Evolutionary conservation across 35 echinoderm and acorn worm genomes (phyloP), one percentile per base, ranked within the genome.

Genomic region (Strongylocentrotus purpuratus): DNA sequence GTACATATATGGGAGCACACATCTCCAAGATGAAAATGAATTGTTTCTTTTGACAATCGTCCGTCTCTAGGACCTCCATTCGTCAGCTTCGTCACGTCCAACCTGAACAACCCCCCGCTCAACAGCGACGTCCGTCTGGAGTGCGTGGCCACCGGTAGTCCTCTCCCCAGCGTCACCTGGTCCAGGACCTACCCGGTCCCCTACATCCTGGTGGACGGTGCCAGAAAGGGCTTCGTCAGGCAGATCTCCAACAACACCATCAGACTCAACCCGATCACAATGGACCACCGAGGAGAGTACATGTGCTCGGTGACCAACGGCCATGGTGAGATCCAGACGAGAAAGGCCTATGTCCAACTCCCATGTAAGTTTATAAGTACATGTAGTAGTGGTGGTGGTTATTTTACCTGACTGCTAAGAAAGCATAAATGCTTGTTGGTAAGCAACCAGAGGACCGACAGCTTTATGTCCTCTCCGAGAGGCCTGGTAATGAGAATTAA

Each of bases 231-330:
- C 22, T 93, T 93, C 91, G 46, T 93, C 45, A 47, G 91, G 48
- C 11, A 31, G 17, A 8, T 58, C 14, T 58, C 7, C 46, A 58
- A 50, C 46, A 58, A 25, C 48, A 58, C 48, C n/a, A 31, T 93
- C 9, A 58, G 31, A 5, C 91, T 93, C 17, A 58, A 93, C 46
- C 46, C 31, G 2, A 9, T 93, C 4, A 93, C 9, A 0, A 13
- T 2, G 9, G 46, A 33, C 45, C 45, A 93, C 45, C 50, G 91
- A 28, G 91, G 91, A 31, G 91, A 93, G 91, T 93, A 93, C 48
- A 58, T 58, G 46, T 93, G 91, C 87, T 89, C 87, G 6, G 48
- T 93, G 31, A 58, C 91, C 47, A 93, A 93, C 48, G 48, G 91
- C 46, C 20, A 55, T 13, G 48, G 46, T 7, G 87, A 33, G 17